These are phyloP conservation scores for Syrista parreyssii DNA, from an alignment of 2,888 invertebrate genomes.

Conservation along the genomic window DNA sequence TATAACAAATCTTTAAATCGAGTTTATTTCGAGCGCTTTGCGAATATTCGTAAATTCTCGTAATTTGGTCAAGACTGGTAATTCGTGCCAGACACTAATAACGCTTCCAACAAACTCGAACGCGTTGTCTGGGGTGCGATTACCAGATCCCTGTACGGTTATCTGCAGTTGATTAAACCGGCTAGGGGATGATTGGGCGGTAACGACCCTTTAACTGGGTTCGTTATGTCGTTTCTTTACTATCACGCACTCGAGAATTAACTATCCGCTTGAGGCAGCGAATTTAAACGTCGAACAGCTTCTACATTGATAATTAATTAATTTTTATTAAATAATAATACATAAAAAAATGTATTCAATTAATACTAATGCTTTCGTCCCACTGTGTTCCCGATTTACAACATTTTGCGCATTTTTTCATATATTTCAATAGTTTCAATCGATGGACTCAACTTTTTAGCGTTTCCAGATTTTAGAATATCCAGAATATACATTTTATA, in stretches of 20 bases:
- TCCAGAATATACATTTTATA: constrained; percentile 35
- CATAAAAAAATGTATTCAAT: too few species aligned
- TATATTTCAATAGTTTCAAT: too few species aligned
- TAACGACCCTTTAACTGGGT: constrained; percentile 37
- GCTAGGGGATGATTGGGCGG: constrained; percentile 31
- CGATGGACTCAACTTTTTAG: background rate
- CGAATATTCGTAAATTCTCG: background rate
- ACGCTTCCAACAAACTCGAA: background rate
- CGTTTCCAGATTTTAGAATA: constrained; percentile 35
- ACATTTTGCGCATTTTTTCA: too few species aligned
- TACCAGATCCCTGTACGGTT: constrained; percentile 34
- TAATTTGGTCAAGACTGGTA: background rate
- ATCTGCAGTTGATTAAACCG: constrained; percentile 42
- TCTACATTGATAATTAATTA: too few species aligned
- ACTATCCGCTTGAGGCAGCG: too few species aligned
- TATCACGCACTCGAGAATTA: background rate
- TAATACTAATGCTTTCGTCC: too few species aligned
- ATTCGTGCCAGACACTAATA: background rate
- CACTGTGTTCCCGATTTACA: too few species aligned
- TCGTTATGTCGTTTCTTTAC: constrained; percentile 34
- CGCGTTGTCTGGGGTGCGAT: constrained; percentile 26
- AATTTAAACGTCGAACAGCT: too few species aligned
- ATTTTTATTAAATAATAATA: too few species aligned
- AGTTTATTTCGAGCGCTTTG: too few species aligned
- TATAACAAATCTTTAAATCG: too few species aligned